phyloP scores from a whole-genome alignment of 2,888 invertebrate species.

The Latrodectus hesperus region DNA sequence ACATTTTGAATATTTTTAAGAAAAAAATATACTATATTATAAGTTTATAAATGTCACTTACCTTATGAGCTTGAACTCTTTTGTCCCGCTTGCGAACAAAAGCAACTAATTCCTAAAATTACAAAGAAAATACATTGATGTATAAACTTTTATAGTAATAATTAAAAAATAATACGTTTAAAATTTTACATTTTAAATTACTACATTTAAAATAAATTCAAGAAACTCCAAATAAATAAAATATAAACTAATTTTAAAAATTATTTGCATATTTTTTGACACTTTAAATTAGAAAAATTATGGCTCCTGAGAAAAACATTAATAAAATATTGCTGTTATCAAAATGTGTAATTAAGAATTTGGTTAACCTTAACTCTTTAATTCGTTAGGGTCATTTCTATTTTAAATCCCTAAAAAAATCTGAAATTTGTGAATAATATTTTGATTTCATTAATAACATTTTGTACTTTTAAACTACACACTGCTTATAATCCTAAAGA shows the following conservation, averaged over 20 bases:
- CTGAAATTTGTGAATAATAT: no score
- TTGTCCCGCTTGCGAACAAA: constrained; percentile 97
- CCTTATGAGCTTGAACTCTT: constrained; percentile 81
- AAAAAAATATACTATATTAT: no score
- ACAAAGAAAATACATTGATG: constrained; percentile 58
- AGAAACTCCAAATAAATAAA: neutral
- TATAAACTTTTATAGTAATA: constrained; percentile 8
- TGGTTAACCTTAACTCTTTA: no score
- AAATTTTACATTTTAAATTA: neutral
- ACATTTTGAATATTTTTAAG: no score
- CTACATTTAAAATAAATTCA: neutral
- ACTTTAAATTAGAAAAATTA: neutral
- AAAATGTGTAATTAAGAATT: no score
- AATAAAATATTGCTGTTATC: neutral
- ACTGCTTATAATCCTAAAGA: no score
- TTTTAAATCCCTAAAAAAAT: no score
- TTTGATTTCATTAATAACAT: no score
- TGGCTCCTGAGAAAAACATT: neutral
- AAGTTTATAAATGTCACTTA: constrained; percentile 68
- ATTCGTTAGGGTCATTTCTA: no score
- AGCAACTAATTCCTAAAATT: constrained; percentile 82
- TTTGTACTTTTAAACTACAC: no score
- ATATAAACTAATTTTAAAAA: neutral
- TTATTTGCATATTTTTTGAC: no score
- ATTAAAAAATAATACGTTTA: constrained; percentile 34